Percentiles rank a stretch among this genome's conserved stretches.
Conservation (phyloP, 2,888 invertebrate genomes). For the Ophion ellenae region DNA sequence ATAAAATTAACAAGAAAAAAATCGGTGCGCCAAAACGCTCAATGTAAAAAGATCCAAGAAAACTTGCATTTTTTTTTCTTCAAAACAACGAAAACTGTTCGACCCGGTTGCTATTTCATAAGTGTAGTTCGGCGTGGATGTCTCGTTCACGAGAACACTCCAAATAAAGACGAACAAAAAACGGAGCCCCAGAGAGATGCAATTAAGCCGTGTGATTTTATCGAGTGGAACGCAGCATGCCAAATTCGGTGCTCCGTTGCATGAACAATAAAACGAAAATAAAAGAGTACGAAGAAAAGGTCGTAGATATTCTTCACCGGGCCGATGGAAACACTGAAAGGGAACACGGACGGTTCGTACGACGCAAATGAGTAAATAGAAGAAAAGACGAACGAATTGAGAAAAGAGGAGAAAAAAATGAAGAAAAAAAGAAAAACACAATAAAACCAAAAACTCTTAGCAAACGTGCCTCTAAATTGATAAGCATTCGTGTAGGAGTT, state of each 20-base stretch:
- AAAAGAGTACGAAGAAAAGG: slow-evolving; percentile 10
- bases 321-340: not conserved
- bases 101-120: slow-evolving; percentile 26
- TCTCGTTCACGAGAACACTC: slow-evolving; percentile 24
- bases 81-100: slow-evolving; percentile 13
- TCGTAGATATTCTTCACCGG: slow-evolving; percentile 9
- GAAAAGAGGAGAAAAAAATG: slow-evolving; percentile 1
- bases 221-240: slow-evolving; percentile 54
- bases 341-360: slow-evolving; percentile 42
- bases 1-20: too few species aligned
- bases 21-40: too few species aligned
- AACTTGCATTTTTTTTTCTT: not conserved
- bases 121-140: slow-evolving; percentile 26
- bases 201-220: slow-evolving; percentile 47
- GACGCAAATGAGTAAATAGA: slow-evolving; percentile 4
- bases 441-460: slow-evolving; percentile 82
- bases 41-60: not conserved
- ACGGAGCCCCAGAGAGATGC: not conserved
- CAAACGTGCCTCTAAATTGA: slow-evolving; percentile 83
- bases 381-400: not conserved
- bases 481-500: slow-evolving; percentile 80
- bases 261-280: slow-evolving; percentile 25
- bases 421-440: slow-evolving; percentile 57
- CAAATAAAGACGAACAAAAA: slow-evolving; percentile 10
- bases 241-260: slow-evolving; percentile 57